A percentile compares a stretch with the other conserved stretches of the same genome.
These are phyloP conservation scores for Eutolmus rufibarbis DNA, from an alignment of 2,888 invertebrate genomes.

Conservation along the genomic window DNA sequence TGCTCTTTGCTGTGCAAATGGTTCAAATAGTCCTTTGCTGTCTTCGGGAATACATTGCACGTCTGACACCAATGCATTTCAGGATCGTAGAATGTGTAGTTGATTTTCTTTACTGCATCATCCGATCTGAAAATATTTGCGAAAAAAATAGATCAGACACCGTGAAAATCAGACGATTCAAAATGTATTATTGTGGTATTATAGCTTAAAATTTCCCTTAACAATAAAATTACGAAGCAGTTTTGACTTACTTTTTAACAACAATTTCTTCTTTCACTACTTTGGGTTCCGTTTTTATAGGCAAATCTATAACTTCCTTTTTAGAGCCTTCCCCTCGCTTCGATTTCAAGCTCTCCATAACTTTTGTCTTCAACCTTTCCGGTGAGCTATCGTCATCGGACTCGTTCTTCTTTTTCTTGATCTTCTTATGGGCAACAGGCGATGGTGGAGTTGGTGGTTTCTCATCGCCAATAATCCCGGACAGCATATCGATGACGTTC, in stretches of 20 bases:
- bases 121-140: slow-evolving; percentile 42
- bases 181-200: too few species aligned
- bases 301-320: background rate
- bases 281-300: slow-evolving; percentile 49
- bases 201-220: too few species aligned
- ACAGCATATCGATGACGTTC: slow-evolving; percentile 88
- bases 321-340: slow-evolving; percentile 49
- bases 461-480: slow-evolving; percentile 82
- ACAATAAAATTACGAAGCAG: background rate
- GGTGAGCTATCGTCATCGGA: slow-evolving; percentile 58
- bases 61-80: slow-evolving; percentile 90
- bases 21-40: slow-evolving; percentile 84
- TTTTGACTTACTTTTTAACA: slow-evolving; percentile 17
- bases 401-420: slow-evolving; percentile 41
- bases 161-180: background rate
- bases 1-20: slow-evolving; percentile 84
- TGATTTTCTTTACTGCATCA: slow-evolving; percentile 64
- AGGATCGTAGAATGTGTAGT: slow-evolving; percentile 86
- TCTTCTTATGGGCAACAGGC: slow-evolving; percentile 47
- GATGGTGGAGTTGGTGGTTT: slow-evolving; percentile 52
- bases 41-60: slow-evolving; percentile 85
- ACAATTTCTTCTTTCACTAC: slow-evolving; percentile 33
- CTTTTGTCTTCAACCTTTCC: slow-evolving; percentile 60
- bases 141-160: background rate
- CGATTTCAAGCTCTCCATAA: slow-evolving; percentile 60